A percentile compares a stretch with the other conserved stretches of the same genome.
Conservation (phyloP, 2,113 vertebrate genomes). For the Pao palembangensis region DNA sequence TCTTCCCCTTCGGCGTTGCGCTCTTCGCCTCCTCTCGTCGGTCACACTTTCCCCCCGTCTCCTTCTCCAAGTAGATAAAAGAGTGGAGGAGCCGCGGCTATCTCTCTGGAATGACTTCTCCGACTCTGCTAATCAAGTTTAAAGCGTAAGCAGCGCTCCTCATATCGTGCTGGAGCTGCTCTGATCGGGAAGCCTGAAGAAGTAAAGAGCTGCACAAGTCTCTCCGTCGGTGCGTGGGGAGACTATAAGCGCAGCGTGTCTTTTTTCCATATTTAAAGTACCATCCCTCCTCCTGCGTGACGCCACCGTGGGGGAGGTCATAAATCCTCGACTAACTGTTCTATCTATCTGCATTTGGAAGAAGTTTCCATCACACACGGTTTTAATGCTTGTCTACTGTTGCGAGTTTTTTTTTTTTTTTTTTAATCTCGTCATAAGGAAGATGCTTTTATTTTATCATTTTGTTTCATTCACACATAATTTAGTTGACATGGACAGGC, state of each 20-base stretch:
- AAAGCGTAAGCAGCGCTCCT: slow-evolving; percentile 2
- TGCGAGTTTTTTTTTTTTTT: no score
- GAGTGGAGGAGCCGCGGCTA: slow-evolving; percentile 1
- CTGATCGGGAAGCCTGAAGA: slow-evolving; percentile 23
- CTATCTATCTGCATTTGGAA: background rate
- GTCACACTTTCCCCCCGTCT: background rate
- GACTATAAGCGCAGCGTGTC: slow-evolving; percentile 44
- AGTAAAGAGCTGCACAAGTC: background rate
- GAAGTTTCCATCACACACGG: background rate
- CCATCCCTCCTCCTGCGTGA: slow-evolving; percentile 74
- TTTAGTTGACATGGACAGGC: background rate
- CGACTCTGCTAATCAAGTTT: slow-evolving; percentile 14
- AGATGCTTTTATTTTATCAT: background rate
- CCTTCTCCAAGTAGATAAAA: slow-evolving; percentile 6
- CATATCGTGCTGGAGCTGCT: slow-evolving; percentile 25
- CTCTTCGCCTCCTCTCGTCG: slow-evolving; percentile 1
- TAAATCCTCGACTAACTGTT: background rate
- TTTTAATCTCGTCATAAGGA: background rate
- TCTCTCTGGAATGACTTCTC: slow-evolving; percentile 38
- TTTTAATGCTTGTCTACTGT: background rate
- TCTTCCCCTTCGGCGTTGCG: background rate
- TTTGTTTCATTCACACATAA: background rate
- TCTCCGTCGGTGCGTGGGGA: slow-evolving; percentile 20
- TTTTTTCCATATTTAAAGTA: slow-evolving; percentile 75
- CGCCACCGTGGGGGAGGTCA: slow-evolving; percentile 50